These are phyloP conservation scores for Columba livia DNA, from an alignment of 2,113 vertebrate genomes.

Conservation along the genomic window DNA sequence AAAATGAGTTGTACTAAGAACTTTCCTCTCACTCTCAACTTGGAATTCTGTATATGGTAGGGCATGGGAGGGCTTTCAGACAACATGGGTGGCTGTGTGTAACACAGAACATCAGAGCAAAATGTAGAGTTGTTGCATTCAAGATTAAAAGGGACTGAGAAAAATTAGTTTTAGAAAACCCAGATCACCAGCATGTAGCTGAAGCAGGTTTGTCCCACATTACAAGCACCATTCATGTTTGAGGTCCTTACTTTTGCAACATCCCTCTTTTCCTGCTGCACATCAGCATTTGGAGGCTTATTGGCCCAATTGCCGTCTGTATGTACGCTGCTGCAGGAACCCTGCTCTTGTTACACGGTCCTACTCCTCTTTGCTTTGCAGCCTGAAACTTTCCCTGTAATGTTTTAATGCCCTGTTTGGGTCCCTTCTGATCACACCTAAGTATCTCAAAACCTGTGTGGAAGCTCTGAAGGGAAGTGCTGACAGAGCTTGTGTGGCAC, in stretches of 20 bases:
- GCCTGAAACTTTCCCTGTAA: neutral
- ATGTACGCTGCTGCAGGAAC: rapidly evolving
- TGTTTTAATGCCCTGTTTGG: too few relatives aligned
- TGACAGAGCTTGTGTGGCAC: neutral
- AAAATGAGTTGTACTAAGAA: neutral
- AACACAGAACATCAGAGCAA: neutral
- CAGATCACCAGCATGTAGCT: rapidly evolving
- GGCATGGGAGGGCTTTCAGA: neutral
- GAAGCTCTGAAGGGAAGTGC: neutral
- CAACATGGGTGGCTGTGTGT: neutral
- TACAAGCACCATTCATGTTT: neutral
- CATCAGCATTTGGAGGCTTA: neutral
- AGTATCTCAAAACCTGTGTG: neutral
- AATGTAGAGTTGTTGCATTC: neutral
- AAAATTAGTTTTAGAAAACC: neutral
- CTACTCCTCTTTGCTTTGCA: neutral
- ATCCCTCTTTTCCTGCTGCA: rapidly evolving
- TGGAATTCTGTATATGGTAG: neutral
- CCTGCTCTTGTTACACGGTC: neutral
- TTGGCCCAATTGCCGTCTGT: too few relatives aligned
- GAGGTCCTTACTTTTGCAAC: neutral
- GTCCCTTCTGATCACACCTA: neutral
- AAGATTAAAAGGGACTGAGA: neutral
- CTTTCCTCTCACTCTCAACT: neutral
- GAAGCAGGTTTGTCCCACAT: neutral